A percentile compares a stretch with the other conserved stretches of the same genome.
Conservation (phyloP, 2,888 invertebrate species). For the Torymus auratus region DNA sequence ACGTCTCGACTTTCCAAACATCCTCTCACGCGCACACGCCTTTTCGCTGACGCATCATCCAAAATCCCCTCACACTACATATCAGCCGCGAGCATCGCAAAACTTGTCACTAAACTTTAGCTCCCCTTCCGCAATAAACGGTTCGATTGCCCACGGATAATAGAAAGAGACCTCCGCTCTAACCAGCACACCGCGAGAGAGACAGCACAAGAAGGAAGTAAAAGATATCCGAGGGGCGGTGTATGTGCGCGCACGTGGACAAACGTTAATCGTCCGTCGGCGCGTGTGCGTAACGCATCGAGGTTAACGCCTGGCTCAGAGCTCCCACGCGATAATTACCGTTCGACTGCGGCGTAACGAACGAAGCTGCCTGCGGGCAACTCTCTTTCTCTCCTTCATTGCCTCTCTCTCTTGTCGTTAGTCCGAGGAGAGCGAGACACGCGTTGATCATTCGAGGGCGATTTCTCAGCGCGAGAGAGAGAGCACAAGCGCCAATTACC, state of each 20-base stretch:
- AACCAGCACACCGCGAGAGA: neutral
- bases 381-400: neutral
- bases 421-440: neutral
- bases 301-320: constrained; percentile 26
- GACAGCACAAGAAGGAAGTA: constrained; percentile 21
- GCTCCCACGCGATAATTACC: constrained; percentile 56
- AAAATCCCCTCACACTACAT: constrained; percentile 3
- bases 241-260: constrained; percentile 54
- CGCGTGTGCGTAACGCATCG: constrained; percentile 54
- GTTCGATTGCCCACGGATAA: neutral
- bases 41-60: no score
- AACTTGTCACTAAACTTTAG: constrained; percentile 8
- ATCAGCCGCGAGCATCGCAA: neutral
- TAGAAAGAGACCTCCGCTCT: neutral
- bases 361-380: neutral
- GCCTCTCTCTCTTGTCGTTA: constrained; percentile 15
- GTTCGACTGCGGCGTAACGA: constrained; percentile 36
- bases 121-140: constrained; percentile 4
- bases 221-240: constrained; percentile 9
- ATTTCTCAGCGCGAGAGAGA: neutral
- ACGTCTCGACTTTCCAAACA: no score
- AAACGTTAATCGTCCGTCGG: constrained; percentile 59
- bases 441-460: constrained; percentile 9
- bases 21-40: no score
- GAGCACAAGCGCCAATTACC: constrained; percentile 35